Percentiles rank a stretch among this genome's conserved stretches.
These are phyloP conservation scores for Nymphalis io DNA, from an alignment of 1,140 invertebrate genomes.

Conservation along the genomic window DNA sequence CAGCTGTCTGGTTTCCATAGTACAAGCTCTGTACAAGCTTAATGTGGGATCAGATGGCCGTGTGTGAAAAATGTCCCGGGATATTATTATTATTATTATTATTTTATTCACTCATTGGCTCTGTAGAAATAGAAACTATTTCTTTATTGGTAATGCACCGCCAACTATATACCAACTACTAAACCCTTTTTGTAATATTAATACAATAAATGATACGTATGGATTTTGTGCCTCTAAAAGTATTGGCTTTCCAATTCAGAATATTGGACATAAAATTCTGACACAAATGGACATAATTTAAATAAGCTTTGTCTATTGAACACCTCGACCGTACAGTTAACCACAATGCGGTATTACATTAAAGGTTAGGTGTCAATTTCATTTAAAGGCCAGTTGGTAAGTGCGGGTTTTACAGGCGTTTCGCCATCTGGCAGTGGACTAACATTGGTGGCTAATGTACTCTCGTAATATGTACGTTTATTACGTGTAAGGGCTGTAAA, in stretches of 20 bases:
- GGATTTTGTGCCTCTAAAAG: not conserved
- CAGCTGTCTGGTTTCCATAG: too few relatives aligned
- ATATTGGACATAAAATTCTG: not conserved
- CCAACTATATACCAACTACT: too few relatives aligned
- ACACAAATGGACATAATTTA: not conserved
- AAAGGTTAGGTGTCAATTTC: conserved; percentile 32
- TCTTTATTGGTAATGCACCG: too few relatives aligned
- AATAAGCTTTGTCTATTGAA: not conserved
- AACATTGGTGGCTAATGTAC: conserved; percentile 41
- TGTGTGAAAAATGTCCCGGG: too few relatives aligned
- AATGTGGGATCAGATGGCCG: too few relatives aligned
- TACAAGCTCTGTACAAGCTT: too few relatives aligned
- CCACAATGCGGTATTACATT: conserved; percentile 25
- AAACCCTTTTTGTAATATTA: too few relatives aligned
- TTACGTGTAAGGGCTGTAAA: conserved; percentile 36
- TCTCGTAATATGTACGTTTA: conserved; percentile 40
- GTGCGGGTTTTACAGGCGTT: conserved; percentile 38
- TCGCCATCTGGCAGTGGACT: conserved; percentile 38
- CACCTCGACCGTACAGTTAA: conserved; percentile 3
- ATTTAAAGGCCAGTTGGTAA: conserved; percentile 30
- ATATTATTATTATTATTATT: too few relatives aligned
- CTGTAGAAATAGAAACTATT: too few relatives aligned
- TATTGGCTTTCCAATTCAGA: not conserved
- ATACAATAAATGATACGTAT: too few relatives aligned
- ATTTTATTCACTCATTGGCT: too few relatives aligned